These are phyloP conservation scores for Grammomys dolichurus DNA, from an alignment of 2,113 vertebrate genomes.

Conservation along the genomic window DNA sequence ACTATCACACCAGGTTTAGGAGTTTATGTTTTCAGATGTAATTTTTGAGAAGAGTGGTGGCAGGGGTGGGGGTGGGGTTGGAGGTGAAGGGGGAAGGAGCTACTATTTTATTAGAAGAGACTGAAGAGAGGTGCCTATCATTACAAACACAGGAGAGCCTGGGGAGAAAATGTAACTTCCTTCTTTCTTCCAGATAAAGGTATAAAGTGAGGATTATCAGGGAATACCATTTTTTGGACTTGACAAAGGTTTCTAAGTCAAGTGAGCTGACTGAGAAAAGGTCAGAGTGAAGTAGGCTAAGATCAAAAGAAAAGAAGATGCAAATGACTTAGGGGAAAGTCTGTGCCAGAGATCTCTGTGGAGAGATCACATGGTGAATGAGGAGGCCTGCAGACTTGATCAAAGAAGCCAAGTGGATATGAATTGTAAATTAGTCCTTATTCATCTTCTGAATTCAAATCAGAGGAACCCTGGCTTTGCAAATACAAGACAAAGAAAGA, in stretches of 20 bases:
- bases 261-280: neutral
- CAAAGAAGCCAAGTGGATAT: constrained; percentile 37
- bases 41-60: neutral
- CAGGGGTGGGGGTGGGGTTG: too few relatives aligned
- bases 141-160: neutral
- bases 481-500: constrained; percentile 19
- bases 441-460: constrained; percentile 52
- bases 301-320: constrained; percentile 49
- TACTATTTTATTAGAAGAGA: neutral
- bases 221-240: neutral
- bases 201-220: too few relatives aligned
- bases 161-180: neutral
- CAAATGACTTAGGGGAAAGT: constrained; percentile 28
- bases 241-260: neutral
- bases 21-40: neutral
- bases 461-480: neutral
- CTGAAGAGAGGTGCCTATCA: neutral
- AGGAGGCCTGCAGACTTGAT: neutral
- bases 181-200: neutral
- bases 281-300: constrained; percentile 2
- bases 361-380: neutral
- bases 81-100: neutral
- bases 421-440: constrained; percentile 62
- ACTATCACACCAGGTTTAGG: neutral
- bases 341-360: constrained; percentile 48